Conservation (phyloP, 2,113 vertebrate species). For the Catharus minimus region DNA sequence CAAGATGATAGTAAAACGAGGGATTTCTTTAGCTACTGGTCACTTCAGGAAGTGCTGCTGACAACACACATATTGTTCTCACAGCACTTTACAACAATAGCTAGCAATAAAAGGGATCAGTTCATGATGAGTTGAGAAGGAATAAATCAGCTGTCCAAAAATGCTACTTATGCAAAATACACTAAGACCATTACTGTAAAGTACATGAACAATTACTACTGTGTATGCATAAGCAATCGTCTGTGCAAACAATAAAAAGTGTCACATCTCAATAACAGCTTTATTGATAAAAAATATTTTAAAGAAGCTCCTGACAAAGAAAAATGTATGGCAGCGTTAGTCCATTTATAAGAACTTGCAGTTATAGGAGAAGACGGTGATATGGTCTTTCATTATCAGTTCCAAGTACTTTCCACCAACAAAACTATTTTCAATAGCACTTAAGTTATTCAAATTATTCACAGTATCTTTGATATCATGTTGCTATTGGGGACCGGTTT, state of each 20-base stretch:
- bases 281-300: neutral
- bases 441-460: neutral
- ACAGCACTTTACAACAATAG: neutral
- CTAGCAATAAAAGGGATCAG: neutral
- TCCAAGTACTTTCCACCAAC: neutral
- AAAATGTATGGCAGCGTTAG: neutral
- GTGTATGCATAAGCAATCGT: neutral
- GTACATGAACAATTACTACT: neutral
- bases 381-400: neutral
- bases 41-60: neutral
- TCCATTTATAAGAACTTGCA: neutral
- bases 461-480: neutral
- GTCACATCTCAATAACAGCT: neutral
- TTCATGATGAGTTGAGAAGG: neutral
- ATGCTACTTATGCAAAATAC: neutral
- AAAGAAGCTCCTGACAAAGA: neutral
- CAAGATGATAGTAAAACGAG: neutral
- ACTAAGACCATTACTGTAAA: neutral
- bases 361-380: neutral
- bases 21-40: neutral
- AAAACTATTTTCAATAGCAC: neutral
- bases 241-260: neutral
- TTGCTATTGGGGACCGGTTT: accelerated
- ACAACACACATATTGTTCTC: neutral
- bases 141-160: neutral